phyloP scores from a whole-genome alignment of 2,888 invertebrate species.

The Drosophila crucigera region DNA sequence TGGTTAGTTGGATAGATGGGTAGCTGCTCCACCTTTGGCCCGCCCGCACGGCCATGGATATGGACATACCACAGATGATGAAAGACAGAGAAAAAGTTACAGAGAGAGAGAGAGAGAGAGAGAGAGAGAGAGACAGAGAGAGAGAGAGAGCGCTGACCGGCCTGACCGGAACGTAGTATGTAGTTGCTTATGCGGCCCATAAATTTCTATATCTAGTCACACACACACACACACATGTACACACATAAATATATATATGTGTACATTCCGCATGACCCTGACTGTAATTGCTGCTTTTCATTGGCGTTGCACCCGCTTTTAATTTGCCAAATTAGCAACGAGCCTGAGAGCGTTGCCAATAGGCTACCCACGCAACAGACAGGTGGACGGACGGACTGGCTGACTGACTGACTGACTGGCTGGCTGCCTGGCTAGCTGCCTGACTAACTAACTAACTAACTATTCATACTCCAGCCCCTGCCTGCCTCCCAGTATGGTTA shows the following conservation, averaged over 20 bases:
- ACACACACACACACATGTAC: background rate
- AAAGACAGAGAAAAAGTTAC: background rate
- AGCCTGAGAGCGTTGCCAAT: constrained; percentile 31
- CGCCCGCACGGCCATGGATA: constrained; percentile 41
- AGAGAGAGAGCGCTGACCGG: background rate
- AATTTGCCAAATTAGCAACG: constrained; percentile 48
- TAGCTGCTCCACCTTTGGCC: constrained; percentile 46
- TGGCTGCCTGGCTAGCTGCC: accelerated
- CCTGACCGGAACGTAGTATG: constrained; percentile 5
- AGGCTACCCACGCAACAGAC: constrained; percentile 29
- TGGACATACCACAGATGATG: background rate
- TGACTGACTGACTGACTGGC: background rate
- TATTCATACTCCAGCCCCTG: constrained; percentile 4
- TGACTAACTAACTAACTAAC: background rate
- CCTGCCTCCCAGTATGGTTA: constrained; percentile 20
- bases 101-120: background rate
- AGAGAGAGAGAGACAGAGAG: too few species aligned
- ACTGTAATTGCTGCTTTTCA: constrained; percentile 42
- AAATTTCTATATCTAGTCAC: constrained; percentile 35
- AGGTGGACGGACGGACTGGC: background rate
- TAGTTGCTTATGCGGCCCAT: constrained; percentile 26
- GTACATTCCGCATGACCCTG: constrained; percentile 18
- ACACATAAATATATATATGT: constrained; percentile 9
- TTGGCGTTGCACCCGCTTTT: constrained; percentile 44
- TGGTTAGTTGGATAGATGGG: constrained; percentile 6